These are phyloP conservation scores for Chelonoidis abingdonii DNA, from an alignment of 2,113 vertebrate species.

Conservation along the genomic window DNA sequence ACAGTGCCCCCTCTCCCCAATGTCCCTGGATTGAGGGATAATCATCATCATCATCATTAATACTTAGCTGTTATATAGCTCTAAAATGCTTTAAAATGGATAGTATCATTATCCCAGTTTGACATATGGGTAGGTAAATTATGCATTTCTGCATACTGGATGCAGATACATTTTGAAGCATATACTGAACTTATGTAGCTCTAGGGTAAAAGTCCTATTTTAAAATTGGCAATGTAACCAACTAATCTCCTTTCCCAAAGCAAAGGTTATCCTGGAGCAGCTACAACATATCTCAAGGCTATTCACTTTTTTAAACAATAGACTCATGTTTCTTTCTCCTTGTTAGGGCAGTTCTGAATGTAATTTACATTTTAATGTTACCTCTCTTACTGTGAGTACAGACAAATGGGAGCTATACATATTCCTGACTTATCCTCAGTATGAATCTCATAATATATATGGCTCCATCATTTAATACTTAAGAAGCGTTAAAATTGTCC, in stretches of 20 bases:
- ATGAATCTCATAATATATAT: neutral
- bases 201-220: neutral
- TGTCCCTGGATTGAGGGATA: neutral
- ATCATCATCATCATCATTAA: neutral
- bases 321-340: neutral
- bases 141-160: neutral
- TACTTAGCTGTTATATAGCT: neutral
- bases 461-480: neutral
- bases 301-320: neutral
- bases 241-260: neutral
- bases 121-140: neutral
- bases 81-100: neutral
- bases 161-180: neutral
- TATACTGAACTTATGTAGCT: neutral
- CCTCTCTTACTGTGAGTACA: neutral
- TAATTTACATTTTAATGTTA: constrained; percentile 47
- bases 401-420: neutral
- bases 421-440: neutral
- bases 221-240: neutral
- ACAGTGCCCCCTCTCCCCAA: neutral
- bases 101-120: neutral
- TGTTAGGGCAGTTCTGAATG: neutral
- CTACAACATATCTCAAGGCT: neutral
- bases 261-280: constrained; percentile 11
- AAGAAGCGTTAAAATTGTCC: neutral